phyloP scores from a whole-genome alignment of 2,113 vertebrate genomes.

The Halcyon malimbica region DNA sequence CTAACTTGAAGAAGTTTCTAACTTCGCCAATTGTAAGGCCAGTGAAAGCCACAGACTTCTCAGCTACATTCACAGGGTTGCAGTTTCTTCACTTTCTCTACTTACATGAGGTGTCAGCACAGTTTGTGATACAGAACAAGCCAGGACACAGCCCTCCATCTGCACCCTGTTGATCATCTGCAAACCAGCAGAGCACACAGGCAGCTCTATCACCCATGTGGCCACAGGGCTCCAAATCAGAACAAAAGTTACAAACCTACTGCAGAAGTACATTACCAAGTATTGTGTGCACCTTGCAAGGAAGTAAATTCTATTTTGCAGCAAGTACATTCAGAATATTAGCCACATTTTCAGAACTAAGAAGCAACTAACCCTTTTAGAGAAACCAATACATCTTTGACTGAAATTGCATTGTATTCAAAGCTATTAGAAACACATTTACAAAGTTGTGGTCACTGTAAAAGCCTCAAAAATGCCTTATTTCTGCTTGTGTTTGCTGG shows the following conservation, averaged over 20 bases:
- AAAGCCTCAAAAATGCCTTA: not conserved
- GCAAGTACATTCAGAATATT: not conserved
- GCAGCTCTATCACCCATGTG: fast-evolving
- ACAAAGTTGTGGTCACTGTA: not conserved
- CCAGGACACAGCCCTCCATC: not conserved
- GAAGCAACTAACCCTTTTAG: not conserved
- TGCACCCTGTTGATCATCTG: not conserved
- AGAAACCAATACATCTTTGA: not conserved
- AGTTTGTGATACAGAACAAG: not conserved
- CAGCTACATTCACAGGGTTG: not conserved
- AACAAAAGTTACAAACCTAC: not conserved
- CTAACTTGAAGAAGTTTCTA: not conserved
- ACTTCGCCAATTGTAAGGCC: not conserved
- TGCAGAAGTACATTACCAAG: not conserved
- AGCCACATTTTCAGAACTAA: not conserved
- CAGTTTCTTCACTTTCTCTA: not conserved
- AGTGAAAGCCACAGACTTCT: not conserved
- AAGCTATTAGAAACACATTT: not conserved
- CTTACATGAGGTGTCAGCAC: not conserved
- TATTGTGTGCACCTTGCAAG: not conserved
- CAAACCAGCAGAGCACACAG: fast-evolving
- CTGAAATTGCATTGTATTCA: not conserved
- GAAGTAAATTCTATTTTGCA: not conserved
- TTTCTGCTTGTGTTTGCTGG: not conserved
- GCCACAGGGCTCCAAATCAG: not conserved